phyloP scores from a whole-genome alignment of 2,888 invertebrate genomes.

The Cataglyphis altisquamis region DNA sequence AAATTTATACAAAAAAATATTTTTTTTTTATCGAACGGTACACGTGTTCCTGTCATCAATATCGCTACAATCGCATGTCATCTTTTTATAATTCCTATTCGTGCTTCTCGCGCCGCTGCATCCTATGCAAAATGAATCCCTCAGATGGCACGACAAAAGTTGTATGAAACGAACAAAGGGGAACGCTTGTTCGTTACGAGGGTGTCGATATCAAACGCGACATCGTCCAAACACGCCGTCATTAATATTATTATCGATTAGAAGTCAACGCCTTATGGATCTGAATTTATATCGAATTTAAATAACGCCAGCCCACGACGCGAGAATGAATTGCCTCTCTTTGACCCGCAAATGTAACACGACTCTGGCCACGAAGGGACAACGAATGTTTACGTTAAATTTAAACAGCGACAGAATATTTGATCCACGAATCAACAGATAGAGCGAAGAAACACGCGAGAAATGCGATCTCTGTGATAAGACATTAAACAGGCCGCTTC shows the following conservation, averaged over 20 bases:
- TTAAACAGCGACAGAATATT: constrained; percentile 35
- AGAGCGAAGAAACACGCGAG: constrained; percentile 7
- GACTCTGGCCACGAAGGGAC: neutral
- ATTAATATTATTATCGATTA: constrained; percentile 67
- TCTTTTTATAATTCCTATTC: constrained; percentile 7
- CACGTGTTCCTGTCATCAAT: constrained; percentile 1
- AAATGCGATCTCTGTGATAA: constrained; percentile 12
- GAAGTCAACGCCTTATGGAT: constrained; percentile 1
- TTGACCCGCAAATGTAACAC: constrained; percentile 29
- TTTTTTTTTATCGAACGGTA: neutral
- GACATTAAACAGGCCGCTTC: constrained; percentile 16
- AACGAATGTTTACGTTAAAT: constrained; percentile 30
- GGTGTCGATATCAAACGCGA: constrained; percentile 43
- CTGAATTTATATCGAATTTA: constrained; percentile 47
- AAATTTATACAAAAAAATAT: neutral
- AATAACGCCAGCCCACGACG: constrained; percentile 16
- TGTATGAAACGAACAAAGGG: constrained; percentile 42
- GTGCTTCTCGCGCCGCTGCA: constrained; percentile 9
- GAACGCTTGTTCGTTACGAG: constrained; percentile 54
- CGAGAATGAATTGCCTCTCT: constrained; percentile 28
- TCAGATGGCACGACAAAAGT: constrained; percentile 51
- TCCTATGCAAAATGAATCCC: constrained; percentile 63
- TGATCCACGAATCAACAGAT: constrained; percentile 11
- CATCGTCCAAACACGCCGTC: constrained; percentile 32
- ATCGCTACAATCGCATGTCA: neutral